These are phyloP conservation scores for Drosophila mettleri DNA, from an alignment of 2,888 invertebrate species.

Conservation along the genomic window DNA sequence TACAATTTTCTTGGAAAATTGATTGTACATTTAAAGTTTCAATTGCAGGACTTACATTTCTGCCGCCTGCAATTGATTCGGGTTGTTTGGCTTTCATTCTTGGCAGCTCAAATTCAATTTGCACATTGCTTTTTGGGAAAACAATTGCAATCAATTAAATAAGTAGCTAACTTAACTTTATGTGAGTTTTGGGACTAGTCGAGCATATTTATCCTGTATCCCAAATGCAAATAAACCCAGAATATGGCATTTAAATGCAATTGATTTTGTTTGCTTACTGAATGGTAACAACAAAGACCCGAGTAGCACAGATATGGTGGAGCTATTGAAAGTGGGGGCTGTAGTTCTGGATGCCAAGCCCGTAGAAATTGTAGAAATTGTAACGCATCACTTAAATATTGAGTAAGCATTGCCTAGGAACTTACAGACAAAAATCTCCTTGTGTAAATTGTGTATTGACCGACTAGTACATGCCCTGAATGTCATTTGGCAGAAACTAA, in stretches of 20 bases:
- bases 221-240: conserved; percentile 52
- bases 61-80: conserved; percentile 13
- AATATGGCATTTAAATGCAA: conserved; percentile 62
- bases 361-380: conserved; percentile 59
- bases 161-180: conserved; percentile 25
- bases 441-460: no score
- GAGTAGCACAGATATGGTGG: conserved; percentile 41
- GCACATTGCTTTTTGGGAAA: conserved; percentile 16
- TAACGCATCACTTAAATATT: conserved; percentile 61
- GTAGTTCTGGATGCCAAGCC: conserved; percentile 14
- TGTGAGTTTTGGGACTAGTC: conserved; percentile 28
- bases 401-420: conserved; percentile 20
- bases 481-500: not conserved
- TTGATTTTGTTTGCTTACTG: conserved; percentile 61
- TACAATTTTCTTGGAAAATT: conserved; percentile 15
- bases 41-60: not conserved
- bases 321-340: not conserved
- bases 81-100: conserved; percentile 22
- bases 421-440: conserved; percentile 15
- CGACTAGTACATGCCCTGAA: conserved; percentile 8
- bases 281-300: conserved; percentile 45
- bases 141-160: conserved; percentile 61
- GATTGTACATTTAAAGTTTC: conserved; percentile 18
- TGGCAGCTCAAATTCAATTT: conserved; percentile 30
- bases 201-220: conserved; percentile 18